Percentiles rank a stretch among this genome's conserved stretches.
These are phyloP conservation scores for Drosophila mayri DNA, from an alignment of 1,140 invertebrate genomes.

Conservation along the genomic window DNA sequence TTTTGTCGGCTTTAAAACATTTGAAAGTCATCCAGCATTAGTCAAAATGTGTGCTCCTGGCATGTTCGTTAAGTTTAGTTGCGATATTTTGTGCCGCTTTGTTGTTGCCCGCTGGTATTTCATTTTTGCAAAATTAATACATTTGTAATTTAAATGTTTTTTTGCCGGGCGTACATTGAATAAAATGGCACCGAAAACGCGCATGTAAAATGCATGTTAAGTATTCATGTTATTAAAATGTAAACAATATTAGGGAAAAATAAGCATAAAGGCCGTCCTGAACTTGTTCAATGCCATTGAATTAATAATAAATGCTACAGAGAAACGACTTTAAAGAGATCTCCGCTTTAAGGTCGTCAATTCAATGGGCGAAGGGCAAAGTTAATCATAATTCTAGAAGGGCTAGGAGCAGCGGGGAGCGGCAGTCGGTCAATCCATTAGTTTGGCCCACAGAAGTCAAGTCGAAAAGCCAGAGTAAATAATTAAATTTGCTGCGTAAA, in stretches of 20 bases:
- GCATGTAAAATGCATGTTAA: constrained; percentile 30
- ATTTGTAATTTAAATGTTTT: constrained; percentile 53
- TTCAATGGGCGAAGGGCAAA: constrained; percentile 8
- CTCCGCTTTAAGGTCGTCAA: neutral
- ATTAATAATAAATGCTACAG: constrained; percentile 21
- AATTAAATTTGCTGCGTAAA: constrained; percentile 80
- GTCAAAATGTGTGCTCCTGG: constrained; percentile 2
- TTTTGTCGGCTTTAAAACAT: constrained; percentile 58
- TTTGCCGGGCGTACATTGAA: constrained; percentile 41
- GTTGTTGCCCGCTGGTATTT: constrained; percentile 12
- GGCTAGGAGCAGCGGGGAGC: neutral
- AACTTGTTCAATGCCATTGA: constrained; percentile 1
- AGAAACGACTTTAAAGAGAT: neutral
- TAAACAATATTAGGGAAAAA: constrained; percentile 37
- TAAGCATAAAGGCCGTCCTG: neutral
- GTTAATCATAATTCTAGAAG: constrained; percentile 37
- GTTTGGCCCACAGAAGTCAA: constrained; percentile 35
- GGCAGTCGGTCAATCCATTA: constrained; percentile 37
- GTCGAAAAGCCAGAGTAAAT: constrained; percentile 61
- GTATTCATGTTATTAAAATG: constrained; percentile 53
- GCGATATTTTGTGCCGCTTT: constrained; percentile 12
- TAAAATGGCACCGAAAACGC: constrained; percentile 37
- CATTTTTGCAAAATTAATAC: constrained; percentile 59
- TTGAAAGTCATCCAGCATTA: constrained; percentile 57
- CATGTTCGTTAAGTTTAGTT: constrained; percentile 5